These are phyloP conservation scores for Trialeurodes vaporariorum DNA, from an alignment of 1,140 invertebrate species.

Conservation along the genomic window DNA sequence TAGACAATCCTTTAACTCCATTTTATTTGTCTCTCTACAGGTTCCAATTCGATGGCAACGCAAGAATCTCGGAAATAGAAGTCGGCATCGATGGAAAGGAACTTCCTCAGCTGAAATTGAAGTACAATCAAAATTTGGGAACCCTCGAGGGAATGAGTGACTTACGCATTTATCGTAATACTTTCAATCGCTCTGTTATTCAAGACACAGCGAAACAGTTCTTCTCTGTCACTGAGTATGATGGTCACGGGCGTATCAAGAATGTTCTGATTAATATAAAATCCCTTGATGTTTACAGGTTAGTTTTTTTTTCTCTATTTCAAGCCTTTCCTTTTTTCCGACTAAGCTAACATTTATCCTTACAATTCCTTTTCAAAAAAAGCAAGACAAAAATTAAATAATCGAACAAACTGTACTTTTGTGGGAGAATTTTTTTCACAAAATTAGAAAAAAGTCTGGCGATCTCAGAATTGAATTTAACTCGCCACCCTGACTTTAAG, in stretches of 20 bases:
- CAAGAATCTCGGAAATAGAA: slow-evolving; percentile 70
- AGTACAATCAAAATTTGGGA: slow-evolving; percentile 78
- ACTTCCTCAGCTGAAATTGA: slow-evolving; percentile 54
- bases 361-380: too few relatives aligned
- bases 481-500: too few relatives aligned
- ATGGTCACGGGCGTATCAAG: slow-evolving; percentile 67
- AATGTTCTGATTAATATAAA: slow-evolving; percentile 72
- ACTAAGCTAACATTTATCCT: too few relatives aligned
- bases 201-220: slow-evolving; percentile 79
- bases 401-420: too few relatives aligned
- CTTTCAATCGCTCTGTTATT: slow-evolving; percentile 76
- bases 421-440: too few relatives aligned
- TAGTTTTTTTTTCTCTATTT: slow-evolving; percentile 1
- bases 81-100: slow-evolving; percentile 75
- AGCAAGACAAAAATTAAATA: too few relatives aligned
- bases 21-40: slow-evolving; percentile 33
- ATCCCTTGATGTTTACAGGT: slow-evolving; percentile 63
- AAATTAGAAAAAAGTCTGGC: too few relatives aligned
- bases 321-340: too few relatives aligned
- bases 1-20: too few relatives aligned
- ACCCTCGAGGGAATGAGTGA: slow-evolving; percentile 72
- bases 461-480: too few relatives aligned
- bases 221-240: slow-evolving; percentile 73
- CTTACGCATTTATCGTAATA: slow-evolving; percentile 67
- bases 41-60: slow-evolving; percentile 83